These are phyloP conservation scores for Hyposmocoma kahamanoa DNA, from an alignment of 1,140 invertebrate species.

Conservation along the genomic window DNA sequence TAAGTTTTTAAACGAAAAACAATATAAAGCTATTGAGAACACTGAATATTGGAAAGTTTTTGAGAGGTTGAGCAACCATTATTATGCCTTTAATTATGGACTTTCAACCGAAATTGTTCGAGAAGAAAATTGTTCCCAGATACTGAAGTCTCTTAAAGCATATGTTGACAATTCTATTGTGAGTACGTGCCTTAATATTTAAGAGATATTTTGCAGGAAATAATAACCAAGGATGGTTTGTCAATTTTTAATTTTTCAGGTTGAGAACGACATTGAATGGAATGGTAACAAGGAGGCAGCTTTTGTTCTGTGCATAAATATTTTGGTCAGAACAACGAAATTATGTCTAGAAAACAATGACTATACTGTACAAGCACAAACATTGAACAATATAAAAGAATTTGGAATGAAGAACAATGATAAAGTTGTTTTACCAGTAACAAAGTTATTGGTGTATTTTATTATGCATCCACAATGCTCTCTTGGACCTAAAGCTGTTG, in stretches of 20 bases:
- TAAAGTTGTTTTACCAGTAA: constrained; percentile 71
- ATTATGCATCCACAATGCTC: constrained; percentile 78
- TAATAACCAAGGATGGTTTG: no score
- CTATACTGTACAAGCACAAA: constrained; percentile 68
- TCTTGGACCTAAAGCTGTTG: constrained; percentile 75
- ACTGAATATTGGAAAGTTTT: constrained; percentile 47
- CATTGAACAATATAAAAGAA: constrained; percentile 72
- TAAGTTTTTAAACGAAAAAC: constrained; percentile 54
- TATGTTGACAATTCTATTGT: constrained; percentile 40
- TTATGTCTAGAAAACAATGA: constrained; percentile 71
- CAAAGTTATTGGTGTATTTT: constrained; percentile 78
- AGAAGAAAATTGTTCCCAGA: constrained; percentile 36
- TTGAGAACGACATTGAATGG: constrained; percentile 33
- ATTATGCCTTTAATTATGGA: constrained; percentile 49
- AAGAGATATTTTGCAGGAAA: no score
- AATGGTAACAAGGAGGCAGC: constrained; percentile 61
- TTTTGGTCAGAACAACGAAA: constrained; percentile 66
- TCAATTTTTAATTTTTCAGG: constrained; percentile 40
- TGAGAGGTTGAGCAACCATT: constrained; percentile 46
- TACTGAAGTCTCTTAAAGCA: constrained; percentile 38
- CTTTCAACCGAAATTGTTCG: constrained; percentile 36
- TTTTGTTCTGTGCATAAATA: constrained; percentile 69
- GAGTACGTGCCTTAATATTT: constrained; percentile 26
- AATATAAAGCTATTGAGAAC: constrained; percentile 36
- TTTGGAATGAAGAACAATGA: constrained; percentile 63